Conservation (phyloP, 2,113 vertebrate species). For the Channa argus region DNA sequence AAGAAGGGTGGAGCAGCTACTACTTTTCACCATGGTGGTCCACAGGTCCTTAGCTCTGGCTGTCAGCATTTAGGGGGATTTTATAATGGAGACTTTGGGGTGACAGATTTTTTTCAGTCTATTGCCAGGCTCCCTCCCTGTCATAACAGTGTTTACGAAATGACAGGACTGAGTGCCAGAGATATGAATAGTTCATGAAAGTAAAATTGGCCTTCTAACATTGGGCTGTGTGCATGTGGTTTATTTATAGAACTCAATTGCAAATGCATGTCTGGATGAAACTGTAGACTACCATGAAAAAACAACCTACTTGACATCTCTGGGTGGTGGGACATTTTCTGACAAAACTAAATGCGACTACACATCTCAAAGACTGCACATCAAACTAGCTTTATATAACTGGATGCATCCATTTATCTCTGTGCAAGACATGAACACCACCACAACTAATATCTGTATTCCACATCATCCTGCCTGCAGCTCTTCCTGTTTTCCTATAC, state of each 20-base stretch:
- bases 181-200: slow-evolving; percentile 75
- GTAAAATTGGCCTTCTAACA: slow-evolving; percentile 71
- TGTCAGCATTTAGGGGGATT: slow-evolving; percentile 30
- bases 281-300: slow-evolving; percentile 52
- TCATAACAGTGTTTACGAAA: slow-evolving; percentile 77
- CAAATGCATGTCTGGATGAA: slow-evolving; percentile 57
- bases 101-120: slow-evolving; percentile 49
- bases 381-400: slow-evolving; percentile 25
- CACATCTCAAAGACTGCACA: slow-evolving; percentile 23
- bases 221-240: slow-evolving; percentile 49
- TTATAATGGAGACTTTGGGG: slow-evolving; percentile 49
- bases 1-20: slow-evolving; percentile 42
- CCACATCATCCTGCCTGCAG: not conserved
- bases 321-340: slow-evolving; percentile 17
- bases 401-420: slow-evolving; percentile 33
- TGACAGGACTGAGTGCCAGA: slow-evolving; percentile 66
- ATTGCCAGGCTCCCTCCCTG: slow-evolving; percentile 38
- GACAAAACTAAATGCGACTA: slow-evolving; percentile 12
- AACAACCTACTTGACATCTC: slow-evolving; percentile 27
- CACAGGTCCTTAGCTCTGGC: slow-evolving; percentile 28
- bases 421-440: slow-evolving; percentile 20
- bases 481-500: not conserved
- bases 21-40: slow-evolving; percentile 44
- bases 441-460: slow-evolving; percentile 35
- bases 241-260: slow-evolving; percentile 69